These are phyloP conservation scores for Polylopha cassiicola DNA, from an alignment of 2,888 invertebrate genomes.

Conservation along the genomic window DNA sequence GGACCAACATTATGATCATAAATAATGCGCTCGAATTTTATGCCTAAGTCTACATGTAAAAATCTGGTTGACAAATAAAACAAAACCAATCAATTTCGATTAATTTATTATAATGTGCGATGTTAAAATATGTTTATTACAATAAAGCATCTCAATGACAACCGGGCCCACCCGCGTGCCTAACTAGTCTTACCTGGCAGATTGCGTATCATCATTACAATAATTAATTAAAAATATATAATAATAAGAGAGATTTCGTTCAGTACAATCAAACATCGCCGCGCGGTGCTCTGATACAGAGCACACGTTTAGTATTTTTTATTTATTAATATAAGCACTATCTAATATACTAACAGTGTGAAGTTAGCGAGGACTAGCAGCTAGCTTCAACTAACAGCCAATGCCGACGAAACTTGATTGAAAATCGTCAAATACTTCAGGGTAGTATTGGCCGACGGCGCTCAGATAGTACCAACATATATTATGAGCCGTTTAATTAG, in stretches of 20 bases:
- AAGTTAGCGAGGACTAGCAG: slow-evolving; percentile 2
- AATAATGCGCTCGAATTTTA: not conserved
- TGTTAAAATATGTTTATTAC: slow-evolving; percentile 75
- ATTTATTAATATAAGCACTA: slow-evolving; percentile 66
- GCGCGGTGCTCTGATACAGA: slow-evolving; percentile 67
- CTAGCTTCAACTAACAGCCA: not conserved
- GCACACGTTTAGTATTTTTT: slow-evolving; percentile 47
- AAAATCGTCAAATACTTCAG: too few relatives aligned
- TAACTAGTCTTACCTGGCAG: slow-evolving; percentile 7
- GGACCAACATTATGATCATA: too few relatives aligned
- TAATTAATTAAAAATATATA: slow-evolving; percentile 42
- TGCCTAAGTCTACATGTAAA: slow-evolving; percentile 8
- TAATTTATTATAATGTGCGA: slow-evolving; percentile 78
- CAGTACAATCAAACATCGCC: slow-evolving; percentile 54
- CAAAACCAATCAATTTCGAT: slow-evolving; percentile 60
- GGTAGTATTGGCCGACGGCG: too few relatives aligned
- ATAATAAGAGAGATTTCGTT: slow-evolving; percentile 55
- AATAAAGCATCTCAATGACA: slow-evolving; percentile 70
- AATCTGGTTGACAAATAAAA: slow-evolving; percentile 33
- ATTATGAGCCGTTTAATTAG: too few relatives aligned
- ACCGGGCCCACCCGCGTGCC: slow-evolving; percentile 40
- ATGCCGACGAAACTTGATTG: not conserved
- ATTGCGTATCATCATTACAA: slow-evolving; percentile 23
- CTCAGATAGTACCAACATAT: too few relatives aligned
- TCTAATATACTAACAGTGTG: slow-evolving; percentile 40